These are phyloP conservation scores for Phrynocephalus forsythii DNA, from an alignment of 2,797 vertebrate species.

Conservation along the genomic window DNA sequence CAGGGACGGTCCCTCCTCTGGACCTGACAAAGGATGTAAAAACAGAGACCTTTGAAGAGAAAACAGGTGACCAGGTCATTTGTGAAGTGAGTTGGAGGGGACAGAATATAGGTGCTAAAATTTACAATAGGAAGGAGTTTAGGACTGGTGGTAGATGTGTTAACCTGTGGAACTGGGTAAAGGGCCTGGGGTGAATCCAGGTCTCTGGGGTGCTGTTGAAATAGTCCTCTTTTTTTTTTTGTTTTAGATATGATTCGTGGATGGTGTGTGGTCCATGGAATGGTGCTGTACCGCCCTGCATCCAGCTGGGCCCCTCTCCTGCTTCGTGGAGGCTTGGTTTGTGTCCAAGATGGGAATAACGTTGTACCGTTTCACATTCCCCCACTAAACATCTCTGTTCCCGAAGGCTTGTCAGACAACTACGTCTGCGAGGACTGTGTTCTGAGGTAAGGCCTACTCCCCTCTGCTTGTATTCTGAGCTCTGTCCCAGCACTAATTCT, in stretches of 20 bases:
- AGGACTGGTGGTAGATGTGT: too few relatives aligned
- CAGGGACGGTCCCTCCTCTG: background rate
- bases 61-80: conserved; percentile 11
- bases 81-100: background rate
- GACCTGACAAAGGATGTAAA: background rate
- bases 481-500: background rate
- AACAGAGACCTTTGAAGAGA: background rate
- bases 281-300: background rate
- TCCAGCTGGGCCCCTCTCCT: conserved; percentile 30
- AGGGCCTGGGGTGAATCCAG: background rate
- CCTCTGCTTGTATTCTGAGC: background rate
- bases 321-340: conserved; percentile 8
- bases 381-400: background rate
- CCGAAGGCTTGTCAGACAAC: conserved; percentile 20
- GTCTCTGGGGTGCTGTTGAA: background rate
- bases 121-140: background rate
- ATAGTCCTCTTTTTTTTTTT: background rate
- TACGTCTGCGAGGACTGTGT: conserved; percentile 18
- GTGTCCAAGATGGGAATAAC: conserved; percentile 25
- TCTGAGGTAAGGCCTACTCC: background rate
- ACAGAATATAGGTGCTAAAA: background rate
- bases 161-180: background rate
- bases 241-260: conserved; percentile 7
- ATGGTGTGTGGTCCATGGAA: conserved; percentile 37
- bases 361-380: conserved; percentile 1